A percentile compares a stretch with the other conserved stretches of the same genome.
Conservation (phyloP, 2,113 vertebrate species). For the Ancistrus triradiatus region DNA sequence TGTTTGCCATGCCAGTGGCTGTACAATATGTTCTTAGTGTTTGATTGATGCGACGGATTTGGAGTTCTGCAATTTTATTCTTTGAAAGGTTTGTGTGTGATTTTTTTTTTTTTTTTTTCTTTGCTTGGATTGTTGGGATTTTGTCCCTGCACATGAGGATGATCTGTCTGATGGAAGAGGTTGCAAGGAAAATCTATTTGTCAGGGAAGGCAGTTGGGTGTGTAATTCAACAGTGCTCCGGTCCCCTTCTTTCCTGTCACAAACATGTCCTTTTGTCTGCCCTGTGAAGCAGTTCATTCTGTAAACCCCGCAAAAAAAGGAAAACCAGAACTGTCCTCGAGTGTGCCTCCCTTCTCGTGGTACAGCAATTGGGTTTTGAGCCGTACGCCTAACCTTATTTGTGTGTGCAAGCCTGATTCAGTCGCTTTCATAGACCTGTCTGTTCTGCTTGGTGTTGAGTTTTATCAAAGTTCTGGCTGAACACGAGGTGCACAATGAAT, state of each 20-base stretch:
- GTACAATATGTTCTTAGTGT: not conserved
- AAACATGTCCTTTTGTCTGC: conserved; percentile 32
- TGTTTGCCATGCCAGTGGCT: not conserved
- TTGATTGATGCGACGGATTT: conserved; percentile 8
- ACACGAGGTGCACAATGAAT: not conserved
- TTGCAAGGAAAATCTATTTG: conserved; percentile 24
- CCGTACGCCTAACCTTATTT: conserved; percentile 38
- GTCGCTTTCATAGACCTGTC: conserved; percentile 21
- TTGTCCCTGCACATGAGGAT: conserved; percentile 1
- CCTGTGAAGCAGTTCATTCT: conserved; percentile 1
- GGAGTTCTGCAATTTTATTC: not conserved
- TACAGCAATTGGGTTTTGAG: conserved; percentile 28
- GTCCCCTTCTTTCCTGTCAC: conserved; percentile 18
- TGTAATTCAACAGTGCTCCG: conserved; percentile 15
- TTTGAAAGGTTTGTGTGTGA: conserved; percentile 12
- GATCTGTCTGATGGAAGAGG: conserved; percentile 25
- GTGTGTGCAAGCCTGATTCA: conserved; percentile 12
- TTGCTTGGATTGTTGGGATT: not conserved
- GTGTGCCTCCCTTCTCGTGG: not conserved
- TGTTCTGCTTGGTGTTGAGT: conserved; percentile 6
- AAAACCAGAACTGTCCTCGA: conserved; percentile 9
- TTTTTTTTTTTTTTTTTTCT: not conserved
- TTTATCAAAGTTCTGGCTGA: conserved; percentile 30
- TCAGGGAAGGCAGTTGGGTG: conserved; percentile 23
- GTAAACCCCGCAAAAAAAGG: conserved; percentile 3